Evolutionary conservation across 2,113 vertebrate genomes (phyloP), one percentile per base, ranked within the genome.

Genomic region (Oriolus oriolus): DNA sequence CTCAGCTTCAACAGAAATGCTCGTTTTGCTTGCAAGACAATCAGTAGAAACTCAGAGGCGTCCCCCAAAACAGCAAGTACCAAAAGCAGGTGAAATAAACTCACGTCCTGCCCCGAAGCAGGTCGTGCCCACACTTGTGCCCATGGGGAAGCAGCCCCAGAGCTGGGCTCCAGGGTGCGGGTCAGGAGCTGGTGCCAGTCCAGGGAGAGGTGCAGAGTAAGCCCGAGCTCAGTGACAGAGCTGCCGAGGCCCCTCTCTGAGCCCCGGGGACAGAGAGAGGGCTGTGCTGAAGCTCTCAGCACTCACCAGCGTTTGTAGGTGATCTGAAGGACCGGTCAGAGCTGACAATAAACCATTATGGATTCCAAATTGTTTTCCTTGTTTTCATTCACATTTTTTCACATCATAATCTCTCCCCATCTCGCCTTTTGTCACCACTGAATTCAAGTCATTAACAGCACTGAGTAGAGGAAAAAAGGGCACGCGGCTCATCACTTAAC

Each of bases 91-190:
- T 57, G 61, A 39, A 53, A 15, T 15, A 42, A 27, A 0, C 39
- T 68, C 23, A 3, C 35, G 50, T 87, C 35, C 87, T 45, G 27
- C 63, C 54, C 23, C 0, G 1, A 16, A 7, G 16, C 26, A 35
- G n/a, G 35, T 1, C 4, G 22, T 31, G 2, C 4, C 20, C 66
- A 27, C 2, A 0, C 24, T 16, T 9, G 12, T 54, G 10, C 33
- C 21, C 35, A 2, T 0, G 7, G 23, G 31, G 78, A 31, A 26
- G 65, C 5, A 44, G 44, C 31, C 49, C 21, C 4, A 11, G 75
- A n/a, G 30, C 44, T 19, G 21, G 44, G 26, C 27, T 56, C 20
- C 19, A 4, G 70, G 26, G 9, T 13, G 68, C 44, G 44, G 41
- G 59, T 16, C 41, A 65, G 64, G 13, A 27, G 53, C 37, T 22